These are phyloP conservation scores for Lithophane semibrunnea DNA, from an alignment of 2,888 invertebrate species.

Conservation along the genomic window DNA sequence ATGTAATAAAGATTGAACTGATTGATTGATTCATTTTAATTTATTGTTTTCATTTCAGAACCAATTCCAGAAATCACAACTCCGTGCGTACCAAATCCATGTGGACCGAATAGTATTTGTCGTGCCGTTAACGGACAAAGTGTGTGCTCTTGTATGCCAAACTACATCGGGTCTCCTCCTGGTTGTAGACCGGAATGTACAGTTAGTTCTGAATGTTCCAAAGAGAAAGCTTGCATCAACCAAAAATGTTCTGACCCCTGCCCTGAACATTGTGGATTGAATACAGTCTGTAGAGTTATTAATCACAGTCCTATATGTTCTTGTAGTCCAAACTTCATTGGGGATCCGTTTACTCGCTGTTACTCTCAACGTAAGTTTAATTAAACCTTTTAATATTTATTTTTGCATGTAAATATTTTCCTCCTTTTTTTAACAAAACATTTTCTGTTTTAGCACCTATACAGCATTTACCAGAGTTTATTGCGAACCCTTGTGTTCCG, in stretches of 20 bases:
- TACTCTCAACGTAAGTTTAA: conserved; percentile 86
- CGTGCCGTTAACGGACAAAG: conserved; percentile 93
- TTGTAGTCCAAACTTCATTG: conserved; percentile 91
- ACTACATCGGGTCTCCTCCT: conserved; percentile 93
- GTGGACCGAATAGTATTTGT: conserved; percentile 94
- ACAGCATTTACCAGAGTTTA: conserved; percentile 76
- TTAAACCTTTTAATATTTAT: background rate
- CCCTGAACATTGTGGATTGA: conserved; percentile 92
- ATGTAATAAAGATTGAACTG: background rate
- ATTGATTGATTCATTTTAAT: conserved; percentile 1
- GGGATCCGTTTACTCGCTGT: conserved; percentile 93
- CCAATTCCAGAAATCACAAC: conserved; percentile 82
- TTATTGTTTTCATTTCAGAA: conserved; percentile 72
- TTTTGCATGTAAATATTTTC: background rate
- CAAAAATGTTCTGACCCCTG: conserved; percentile 95
- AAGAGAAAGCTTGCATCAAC: conserved; percentile 93
- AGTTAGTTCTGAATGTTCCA: conserved; percentile 94
- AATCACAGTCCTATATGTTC: conserved; percentile 95
- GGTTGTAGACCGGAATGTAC: conserved; percentile 95
- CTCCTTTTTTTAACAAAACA: conserved; percentile 11
- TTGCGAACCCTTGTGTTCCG: conserved; percentile 92
- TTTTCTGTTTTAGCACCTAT: conserved; percentile 71
- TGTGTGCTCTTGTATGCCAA: conserved; percentile 93
- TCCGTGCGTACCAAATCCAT: conserved; percentile 93
- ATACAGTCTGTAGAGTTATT: conserved; percentile 93